Evolutionary conservation across 2,797 vertebrate species (phyloP).

Genomic region (Hephaestus fuliginosus): DNA sequence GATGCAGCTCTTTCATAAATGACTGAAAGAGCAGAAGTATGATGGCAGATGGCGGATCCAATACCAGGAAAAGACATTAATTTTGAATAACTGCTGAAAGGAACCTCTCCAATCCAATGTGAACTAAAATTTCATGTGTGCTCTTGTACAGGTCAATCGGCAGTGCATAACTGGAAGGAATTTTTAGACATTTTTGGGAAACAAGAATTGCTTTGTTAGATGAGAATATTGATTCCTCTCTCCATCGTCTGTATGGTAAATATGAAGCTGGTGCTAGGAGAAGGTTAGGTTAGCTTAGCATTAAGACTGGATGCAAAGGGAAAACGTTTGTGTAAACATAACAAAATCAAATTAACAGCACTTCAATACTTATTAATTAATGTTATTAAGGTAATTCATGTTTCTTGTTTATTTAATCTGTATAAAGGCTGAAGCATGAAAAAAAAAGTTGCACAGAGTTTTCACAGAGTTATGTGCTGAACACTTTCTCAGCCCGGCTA

Average conservation of each 20-base stretch:
- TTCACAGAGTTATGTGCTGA: background rate
- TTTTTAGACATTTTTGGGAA: constrained; percentile 7
- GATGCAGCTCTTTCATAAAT: constrained; percentile 39
- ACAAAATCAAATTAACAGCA: background rate
- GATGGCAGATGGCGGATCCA: constrained; percentile 52
- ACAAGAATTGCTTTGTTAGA: background rate
- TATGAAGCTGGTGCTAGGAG: background rate
- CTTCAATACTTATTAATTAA: background rate
- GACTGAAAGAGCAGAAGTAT: constrained; percentile 24
- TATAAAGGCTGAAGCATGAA: background rate
- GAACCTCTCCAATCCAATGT: constrained; percentile 30
- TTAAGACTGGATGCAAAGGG: background rate
- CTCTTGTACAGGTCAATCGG: constrained; percentile 11
- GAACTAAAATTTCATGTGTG: constrained; percentile 9
- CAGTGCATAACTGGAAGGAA: background rate
- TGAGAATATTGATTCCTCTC: background rate
- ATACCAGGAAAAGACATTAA: constrained; percentile 62
- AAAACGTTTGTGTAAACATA: background rate
- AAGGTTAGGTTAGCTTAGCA: background rate
- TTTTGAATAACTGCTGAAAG: constrained; percentile 54
- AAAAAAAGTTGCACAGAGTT: constrained; percentile 1
- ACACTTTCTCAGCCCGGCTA: background rate
- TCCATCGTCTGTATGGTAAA: background rate
- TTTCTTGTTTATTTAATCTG: background rate
- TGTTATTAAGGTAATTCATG: background rate